Base-by-base conservation (phyloP, 30 jellyfish, hydroid and myxozoan genomes). In the Euphysa ruthae region DNA sequence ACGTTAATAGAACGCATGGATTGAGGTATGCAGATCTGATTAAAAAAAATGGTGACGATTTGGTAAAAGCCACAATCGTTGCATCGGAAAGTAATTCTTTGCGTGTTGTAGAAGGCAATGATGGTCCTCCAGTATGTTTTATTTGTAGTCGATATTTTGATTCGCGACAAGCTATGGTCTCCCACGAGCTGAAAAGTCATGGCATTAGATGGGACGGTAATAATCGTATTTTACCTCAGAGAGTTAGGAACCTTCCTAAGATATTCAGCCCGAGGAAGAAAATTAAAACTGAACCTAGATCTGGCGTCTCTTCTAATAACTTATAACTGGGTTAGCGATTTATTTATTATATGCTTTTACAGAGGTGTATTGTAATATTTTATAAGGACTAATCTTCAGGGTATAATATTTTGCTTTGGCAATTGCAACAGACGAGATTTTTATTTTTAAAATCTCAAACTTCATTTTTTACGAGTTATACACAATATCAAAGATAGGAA, bases 111-210 rank as follows among this genome's bases (percentile, higher is more conserved):
- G 73, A 20, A 10, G 54, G 49, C 52, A 24, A 21, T 3, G 26
- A 68, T 3, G 74, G 73, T 43, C 74, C 73, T 49, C 73, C 73
- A 3, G 78, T 65, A 12, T 83, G 95, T 55, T 75, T 81, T 30
- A 72, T 83, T 2, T 83, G 95, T 63, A 82, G 58, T 33, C 61
- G 88, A 34, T 73, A 76, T 16, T 76, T 75, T 55, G 70, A 70
- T 28, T 66, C 58, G 42, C 78, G 72, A 8, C 82, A 87, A 3
- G 85, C 85, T 26, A 71, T 83, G 23, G 78, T 81, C 13, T 55
- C 92, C 16, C 95, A 83, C 24, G 85, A 75, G 26, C 71, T 75
- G 74, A 76, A 76, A 50, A 52, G 77, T 69, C 95, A 83, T 49
- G 95, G 95, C 24, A 83, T 83, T 15, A 32, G 95, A 35, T 83